These are phyloP conservation scores for Hoplodrina blanda DNA, from an alignment of 2,888 invertebrate species.

Conservation along the genomic window DNA sequence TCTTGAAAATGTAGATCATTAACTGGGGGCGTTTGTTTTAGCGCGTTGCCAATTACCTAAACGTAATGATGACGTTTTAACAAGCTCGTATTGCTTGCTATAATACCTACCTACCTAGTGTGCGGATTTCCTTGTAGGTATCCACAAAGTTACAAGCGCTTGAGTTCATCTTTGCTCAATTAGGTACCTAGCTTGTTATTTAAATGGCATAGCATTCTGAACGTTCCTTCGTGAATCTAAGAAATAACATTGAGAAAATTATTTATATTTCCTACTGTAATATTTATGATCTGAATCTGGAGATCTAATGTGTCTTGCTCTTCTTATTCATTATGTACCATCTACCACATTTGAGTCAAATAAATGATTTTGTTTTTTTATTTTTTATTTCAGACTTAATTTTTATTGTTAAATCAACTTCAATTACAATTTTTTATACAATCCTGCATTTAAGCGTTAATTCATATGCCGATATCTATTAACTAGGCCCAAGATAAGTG, in stretches of 20 bases:
- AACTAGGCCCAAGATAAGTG: too few species aligned
- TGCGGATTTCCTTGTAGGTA: constrained; percentile 28
- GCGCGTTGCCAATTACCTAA: constrained; percentile 53
- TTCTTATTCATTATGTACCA: too few species aligned
- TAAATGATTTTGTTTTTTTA: too few species aligned
- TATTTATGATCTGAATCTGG: too few species aligned
- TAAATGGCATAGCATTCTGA: not conserved
- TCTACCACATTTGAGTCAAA: too few species aligned
- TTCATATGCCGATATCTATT: too few species aligned
- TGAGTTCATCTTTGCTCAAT: constrained; percentile 10
- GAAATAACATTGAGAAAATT: not conserved
- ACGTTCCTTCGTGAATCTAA: not conserved
- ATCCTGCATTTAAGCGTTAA: too few species aligned
- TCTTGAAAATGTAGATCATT: constrained; percentile 47
- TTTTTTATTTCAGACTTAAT: too few species aligned
- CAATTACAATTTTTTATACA: too few species aligned
- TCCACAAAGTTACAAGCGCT: not conserved
- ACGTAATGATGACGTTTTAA: constrained; percentile 58
- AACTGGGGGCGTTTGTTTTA: constrained; percentile 40
- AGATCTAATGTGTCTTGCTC: too few species aligned
- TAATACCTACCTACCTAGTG: constrained; percentile 1
- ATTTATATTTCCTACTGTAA: too few species aligned
- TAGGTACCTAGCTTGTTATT: constrained; percentile 4
- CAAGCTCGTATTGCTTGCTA: constrained; percentile 19
- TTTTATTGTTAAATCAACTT: too few species aligned